Percentiles rank a stretch among this genome's conserved stretches.
These are phyloP conservation scores for Sinella curviseta DNA, from an alignment of 1,140 invertebrate species.

Conservation along the genomic window DNA sequence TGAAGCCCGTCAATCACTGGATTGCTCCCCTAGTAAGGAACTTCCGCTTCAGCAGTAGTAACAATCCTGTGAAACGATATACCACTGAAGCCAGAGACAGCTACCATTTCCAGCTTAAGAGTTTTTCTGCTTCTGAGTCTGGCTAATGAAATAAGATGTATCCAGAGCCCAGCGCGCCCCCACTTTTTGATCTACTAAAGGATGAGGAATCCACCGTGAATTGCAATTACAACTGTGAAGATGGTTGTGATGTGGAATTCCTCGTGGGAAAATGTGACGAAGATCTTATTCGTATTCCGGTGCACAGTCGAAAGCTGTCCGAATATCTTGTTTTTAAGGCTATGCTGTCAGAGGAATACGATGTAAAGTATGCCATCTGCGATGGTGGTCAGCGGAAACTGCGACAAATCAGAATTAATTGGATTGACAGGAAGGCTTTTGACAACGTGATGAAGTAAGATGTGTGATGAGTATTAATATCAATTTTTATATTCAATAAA, in stretches of 20 bases:
- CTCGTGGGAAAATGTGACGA: not conserved
- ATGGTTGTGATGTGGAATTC: slow-evolving; percentile 4
- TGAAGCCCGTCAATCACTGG: too few relatives aligned
- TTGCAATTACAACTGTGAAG: not conserved
- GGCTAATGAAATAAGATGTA: slow-evolving; percentile 6
- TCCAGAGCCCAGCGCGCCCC: slow-evolving; percentile 5
- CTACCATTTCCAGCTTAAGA: too few relatives aligned
- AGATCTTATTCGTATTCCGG: not conserved
- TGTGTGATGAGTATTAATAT: not conserved
- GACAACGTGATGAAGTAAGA: not conserved
- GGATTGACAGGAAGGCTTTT: not conserved
- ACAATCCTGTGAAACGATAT: too few relatives aligned
- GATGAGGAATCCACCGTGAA: not conserved
- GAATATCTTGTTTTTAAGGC: not conserved
- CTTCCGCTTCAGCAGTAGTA: too few relatives aligned
- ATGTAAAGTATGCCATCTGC: not conserved
- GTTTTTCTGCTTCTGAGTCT: too few relatives aligned
- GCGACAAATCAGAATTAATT: not conserved
- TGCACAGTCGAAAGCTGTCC: not conserved
- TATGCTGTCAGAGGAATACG: not conserved
- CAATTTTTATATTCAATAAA: too few relatives aligned
- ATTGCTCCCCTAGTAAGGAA: too few relatives aligned
- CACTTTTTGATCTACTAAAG: not conserved
- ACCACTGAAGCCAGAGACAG: too few relatives aligned
- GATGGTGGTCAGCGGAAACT: not conserved